Evolutionary conservation across 2,888 invertebrate genomes (phyloP).

Genomic region (Pocota personata): DNA sequence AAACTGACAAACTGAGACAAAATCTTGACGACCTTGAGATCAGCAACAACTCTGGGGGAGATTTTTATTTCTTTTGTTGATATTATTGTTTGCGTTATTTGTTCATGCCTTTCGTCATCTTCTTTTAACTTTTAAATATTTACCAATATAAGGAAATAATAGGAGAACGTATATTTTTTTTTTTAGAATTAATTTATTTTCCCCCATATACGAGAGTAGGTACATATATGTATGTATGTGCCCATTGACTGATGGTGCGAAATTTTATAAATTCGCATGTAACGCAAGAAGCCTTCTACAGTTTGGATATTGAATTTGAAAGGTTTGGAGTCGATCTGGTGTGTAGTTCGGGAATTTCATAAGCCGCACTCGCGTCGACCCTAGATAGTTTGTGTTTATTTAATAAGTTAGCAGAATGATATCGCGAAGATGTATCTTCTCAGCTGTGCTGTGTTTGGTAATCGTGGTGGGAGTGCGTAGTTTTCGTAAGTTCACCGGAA

Average conservation of each 20-base stretch:
- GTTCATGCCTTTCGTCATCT: conserved; percentile 60
- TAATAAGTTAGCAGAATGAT: conserved; percentile 24
- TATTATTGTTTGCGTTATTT: conserved; percentile 59
- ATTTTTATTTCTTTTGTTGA: conserved; percentile 46
- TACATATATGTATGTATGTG: no score
- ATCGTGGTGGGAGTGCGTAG: conserved; percentile 26
- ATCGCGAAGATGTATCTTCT: conserved; percentile 10
- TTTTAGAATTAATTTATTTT: conserved; percentile 67
- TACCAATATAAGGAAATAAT: conserved; percentile 66
- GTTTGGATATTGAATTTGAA: conserved; percentile 62
- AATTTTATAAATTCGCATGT: conserved; percentile 72
- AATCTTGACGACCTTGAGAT: conserved; percentile 67
- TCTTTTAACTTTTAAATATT: conserved; percentile 51
- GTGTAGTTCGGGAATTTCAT: conserved; percentile 39
- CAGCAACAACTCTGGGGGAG: conserved; percentile 44
- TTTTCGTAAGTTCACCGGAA: conserved; percentile 62
- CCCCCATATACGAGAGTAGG: background rate
- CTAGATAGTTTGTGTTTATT: background rate
- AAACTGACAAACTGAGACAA: conserved; percentile 2
- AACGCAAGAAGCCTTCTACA: conserved; percentile 58
- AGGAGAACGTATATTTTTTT: conserved; percentile 44
- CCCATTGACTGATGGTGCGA: conserved; percentile 35
- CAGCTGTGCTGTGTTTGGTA: conserved; percentile 25
- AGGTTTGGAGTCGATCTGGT: conserved; percentile 53
- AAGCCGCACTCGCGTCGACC: conserved; percentile 25